Evolutionary conservation across 2,888 invertebrate genomes (phyloP).

Genomic region (Drosophila rubida): DNA sequence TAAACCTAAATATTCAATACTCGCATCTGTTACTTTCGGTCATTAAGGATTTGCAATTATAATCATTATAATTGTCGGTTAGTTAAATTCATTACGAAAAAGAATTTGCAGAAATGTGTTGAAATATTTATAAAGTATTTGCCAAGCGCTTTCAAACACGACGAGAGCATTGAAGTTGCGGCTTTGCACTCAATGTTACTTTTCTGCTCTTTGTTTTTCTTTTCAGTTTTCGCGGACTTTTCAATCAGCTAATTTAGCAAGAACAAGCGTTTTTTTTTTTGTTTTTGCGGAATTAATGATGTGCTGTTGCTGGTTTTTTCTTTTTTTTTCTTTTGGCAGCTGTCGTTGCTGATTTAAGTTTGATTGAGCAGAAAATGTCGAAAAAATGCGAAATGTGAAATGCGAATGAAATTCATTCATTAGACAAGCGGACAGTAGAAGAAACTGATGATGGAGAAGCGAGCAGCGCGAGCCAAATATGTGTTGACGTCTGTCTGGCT

Average conservation of each 20-base stretch:
- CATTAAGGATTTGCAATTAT: no score
- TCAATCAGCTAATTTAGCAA: slow-evolving; percentile 44
- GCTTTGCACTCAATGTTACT: neutral
- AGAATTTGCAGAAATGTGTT: no score
- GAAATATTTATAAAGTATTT: no score
- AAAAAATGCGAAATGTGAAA: slow-evolving; percentile 18
- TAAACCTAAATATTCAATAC: no score
- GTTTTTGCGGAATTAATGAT: slow-evolving; percentile 11
- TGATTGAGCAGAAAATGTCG: slow-evolving; percentile 35
- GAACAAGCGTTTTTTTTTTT: neutral
- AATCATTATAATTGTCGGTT: no score
- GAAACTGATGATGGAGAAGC: neutral
- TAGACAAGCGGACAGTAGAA: slow-evolving; percentile 13
- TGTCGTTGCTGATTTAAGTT: slow-evolving; percentile 40
- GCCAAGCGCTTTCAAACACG: neutral
- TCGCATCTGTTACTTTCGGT: no score
- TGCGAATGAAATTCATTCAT: slow-evolving; percentile 40
- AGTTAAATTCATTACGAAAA: no score
- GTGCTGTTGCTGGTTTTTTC: slow-evolving; percentile 11
- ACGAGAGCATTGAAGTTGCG: neutral
- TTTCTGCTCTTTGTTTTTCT: neutral
- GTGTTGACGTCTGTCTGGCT: slow-evolving; percentile 35
- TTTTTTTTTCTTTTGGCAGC: slow-evolving; percentile 16
- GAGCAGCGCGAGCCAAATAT: slow-evolving; percentile 2
- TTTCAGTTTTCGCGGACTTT: slow-evolving; percentile 7